Evolutionary conservation across 2,113 vertebrate genomes (phyloP), one percentile per base, ranked within the genome.

Genomic region (Rhinogobius similis): DNA sequence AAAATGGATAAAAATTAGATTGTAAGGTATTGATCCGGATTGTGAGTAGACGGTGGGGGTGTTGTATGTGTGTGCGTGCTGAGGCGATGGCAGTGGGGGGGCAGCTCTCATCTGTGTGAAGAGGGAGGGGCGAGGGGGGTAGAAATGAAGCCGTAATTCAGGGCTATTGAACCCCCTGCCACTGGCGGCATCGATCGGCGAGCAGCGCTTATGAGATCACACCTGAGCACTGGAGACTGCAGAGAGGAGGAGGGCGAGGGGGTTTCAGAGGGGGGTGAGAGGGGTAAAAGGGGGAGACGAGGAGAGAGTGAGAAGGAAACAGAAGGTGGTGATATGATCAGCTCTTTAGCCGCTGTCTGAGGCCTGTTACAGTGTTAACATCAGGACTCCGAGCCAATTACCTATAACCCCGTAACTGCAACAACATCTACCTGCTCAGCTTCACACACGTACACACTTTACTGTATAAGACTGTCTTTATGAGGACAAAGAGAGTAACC

Each of bases 1-100:
- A 95, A 97, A 98, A 96, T 93, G 94, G 96, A 97, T 97, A 96
- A 97, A 96, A 97, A 92, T 90, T 95, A 96, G 95, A 96, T 98
- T 98, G 96, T 97, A 97, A 94, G 95, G 93, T 97, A 98, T 98
- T 90, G 96, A 98, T 96, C 95, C 84, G 86, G 82, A 89, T 88
- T 85, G 85, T 84, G 86, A 89, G 87, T 81, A 86, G 86, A 86
- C 46, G 68, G 77, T 79, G 81, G 73, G 72, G 83, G 73, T 72
- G 70, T 61, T 75, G 52, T 67, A 14, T 44, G 14, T 76, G 48
- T 62, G 73, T 58, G 72, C 64, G 64, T 63, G 53, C 58, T n/a
- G 68, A 55, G 61, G 16, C 12, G 46, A 26, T 43, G 27, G 65
- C 41, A 53, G 18, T 53, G 61, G 64, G 75, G 75, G 82, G 73